Base-by-base conservation (phyloP, 2,888 invertebrate genomes). In the Tanypteryx hageni region DNA sequence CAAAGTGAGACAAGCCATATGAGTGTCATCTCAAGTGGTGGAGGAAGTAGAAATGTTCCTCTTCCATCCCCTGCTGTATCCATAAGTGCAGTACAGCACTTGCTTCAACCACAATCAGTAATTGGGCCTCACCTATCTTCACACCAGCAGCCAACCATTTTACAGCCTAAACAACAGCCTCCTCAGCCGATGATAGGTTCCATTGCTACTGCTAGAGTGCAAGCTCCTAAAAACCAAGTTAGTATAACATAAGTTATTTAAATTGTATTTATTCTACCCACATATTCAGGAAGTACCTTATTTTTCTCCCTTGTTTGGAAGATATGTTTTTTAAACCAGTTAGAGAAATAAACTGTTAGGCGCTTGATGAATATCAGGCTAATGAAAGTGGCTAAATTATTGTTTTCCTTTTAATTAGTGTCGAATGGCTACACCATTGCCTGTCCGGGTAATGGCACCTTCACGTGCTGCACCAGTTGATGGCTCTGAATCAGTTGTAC, bases 401-500 rank as follows among this genome's bases (percentile, higher is more conserved):
- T 14, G 27, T 86, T 61, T 86, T 31, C 27, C 57, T 83, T 83
- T 57, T 44, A 10, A 27, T 13, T 16, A 89, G 89, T 61, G 89
- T n/a, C 89, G 89, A 68, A 89, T 89, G 89, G 61, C 89, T 13
- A 44, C 89, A 27, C 89, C 89, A n/a, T 64, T 89, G 89, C 89
- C 89, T n/a, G 89, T 89, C 14, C 64, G 89, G 14, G 64, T n/a
- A 44, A 89, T 89, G 64, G 89, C 64, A 16, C 64, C 89, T 44
- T 89, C 68, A 56, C 89, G 89, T 2, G 61, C 68, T 16, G 10
- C 89, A 44, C 44, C 83, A 57, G 11, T 44, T 68, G 89, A 89
- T 44, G 44, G 64, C 27, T 44, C 89, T 11, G 89, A 89, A 27
- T 44, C 89, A 44, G n/a, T 89, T 68, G 31, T 89, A 44, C 64